Base-by-base conservation (phyloP, 2,888 invertebrate species). In the Seira musarum region DNA sequence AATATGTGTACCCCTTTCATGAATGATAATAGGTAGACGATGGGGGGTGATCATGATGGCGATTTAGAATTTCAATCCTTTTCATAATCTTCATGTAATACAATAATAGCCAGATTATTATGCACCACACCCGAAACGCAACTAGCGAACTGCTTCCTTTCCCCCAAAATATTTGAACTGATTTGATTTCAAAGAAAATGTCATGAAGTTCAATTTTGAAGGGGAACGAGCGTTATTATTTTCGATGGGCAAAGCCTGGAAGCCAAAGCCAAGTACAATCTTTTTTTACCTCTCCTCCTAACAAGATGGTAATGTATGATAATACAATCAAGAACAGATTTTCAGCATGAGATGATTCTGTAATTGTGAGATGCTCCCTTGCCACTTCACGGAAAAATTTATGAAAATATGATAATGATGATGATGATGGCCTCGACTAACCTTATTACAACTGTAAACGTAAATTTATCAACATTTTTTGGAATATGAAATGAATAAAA, bases 251-350 rank as follows among this genome's bases (percentile, higher is more conserved):
- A 30, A 30, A 8, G 30, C 30, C 30, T 30, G 3, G 3, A 30
- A 30, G 30, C 30, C n/a, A n/a, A n/a, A n/a, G n/a, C n/a, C n/a
- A n/a, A 30, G 30, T 30, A 8, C 17, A 49, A 49, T 49, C 3
- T 49, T 49, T 49, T 49, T 49, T n/a, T 13, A 13, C 49, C 49
- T n/a, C 13, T n/a, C 17, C 49, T n/a, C 17, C 49, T 49, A n/a
- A n/a, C 13, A n/a, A n/a, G 49, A 49, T 49, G 49, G 69, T 75
- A 69, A 76, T 76, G 10, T 77, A 77, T 77, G 77, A 61, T 78
- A 78, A 78, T 61, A 71, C 22, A 72, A 78, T 77, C 70, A 65
- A 49, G 67, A 66, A 57, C 66, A 66, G 40, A 57, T 78, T 72
- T 78, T 67, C 40, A 40, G 72, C 22, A 22, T 67, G 78, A 78